Base-by-base conservation (phyloP, 2,888 invertebrate species). In the Cremastinae sp. region DNA sequence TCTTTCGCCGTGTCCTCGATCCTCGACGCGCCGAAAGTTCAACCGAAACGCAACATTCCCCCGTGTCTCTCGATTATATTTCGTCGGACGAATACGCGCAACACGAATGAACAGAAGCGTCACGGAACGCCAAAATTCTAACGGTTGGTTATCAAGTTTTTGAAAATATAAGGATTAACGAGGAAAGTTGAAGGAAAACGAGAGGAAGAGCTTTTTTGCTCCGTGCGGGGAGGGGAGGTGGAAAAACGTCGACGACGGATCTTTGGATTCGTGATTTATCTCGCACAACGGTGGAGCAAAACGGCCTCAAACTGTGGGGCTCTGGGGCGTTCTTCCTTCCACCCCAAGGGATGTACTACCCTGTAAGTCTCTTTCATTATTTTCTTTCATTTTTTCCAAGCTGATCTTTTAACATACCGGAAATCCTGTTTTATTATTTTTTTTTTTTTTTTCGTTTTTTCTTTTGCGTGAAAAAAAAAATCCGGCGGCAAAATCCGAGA, bases 331-430 rank as follows among this genome's bases (percentile, higher is more conserved):
- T 95, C 93, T 96, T 96, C 93, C 95, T 96, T 94, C 96, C 96
- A 94, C 96, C 96, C 92, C 96, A 96, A 95, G 96, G 96, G 94
- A 96, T 96, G 94, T 96, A 96, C 93, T 97, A 96, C 94, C 96
- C 96, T 94, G 96, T 96, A 93, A 96, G 96, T 95, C 79, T 43
- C 4, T 1, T 16, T 39, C 3, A 45, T 18, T 18, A 28, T 37
- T 18, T 28, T n/a, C 14, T 53, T 56, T 28, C n/a, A 22, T 55
- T 66, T 66, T 16, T 12, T 2, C 18, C n/a, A 45, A 10, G n/a
- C 12, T 4, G 7, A 12, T 10, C 14, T 39, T 58, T 41, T 12
- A 20, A 2, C 14, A 14, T 56, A 9, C 22, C 12, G 10, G 9
- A 7, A 37, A 1, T 14, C 20, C n/a, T 2, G 3, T 1, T 2